Base-by-base conservation (phyloP, 1,140 invertebrate species). In the Drosophila sp. region DNA sequence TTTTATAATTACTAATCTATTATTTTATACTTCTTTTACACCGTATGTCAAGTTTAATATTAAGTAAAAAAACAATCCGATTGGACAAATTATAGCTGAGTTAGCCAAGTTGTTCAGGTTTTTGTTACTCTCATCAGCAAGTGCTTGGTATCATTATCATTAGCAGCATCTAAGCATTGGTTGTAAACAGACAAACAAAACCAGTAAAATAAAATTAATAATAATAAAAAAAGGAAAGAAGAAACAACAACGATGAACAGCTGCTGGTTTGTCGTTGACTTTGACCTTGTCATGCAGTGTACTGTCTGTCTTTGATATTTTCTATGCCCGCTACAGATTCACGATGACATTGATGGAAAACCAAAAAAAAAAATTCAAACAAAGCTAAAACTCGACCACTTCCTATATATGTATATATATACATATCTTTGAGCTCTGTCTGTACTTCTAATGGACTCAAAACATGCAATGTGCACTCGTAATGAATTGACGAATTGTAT, bases 261-360 rank as follows among this genome's bases (percentile, higher is more conserved):
- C 34, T 50, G 66, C 64, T 59, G 27, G 61, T 75, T 82, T 4
- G 77, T 66, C 59, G 72, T 72, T 69, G 40, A 61, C 66, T 72
- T 69, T 84, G 80, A 83, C 80, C 80, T 83, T 83, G 80, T 45
- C 6, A 72, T 65, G 45, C 75, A 74, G 69, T 80, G 58, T 63
- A 75, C 48, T 50, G 50, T 58, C 69, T 75, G 48, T 53, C 13
- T 51, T 29, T 16, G 8, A 25, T 64, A 50, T 63, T 51, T 66
- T 59, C 40, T 53, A 25, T 51, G 36, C 48, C 45, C 36, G 43
- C 36, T 56, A 36, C 51, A 43, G 62, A 65, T 67, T 53, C 40
- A 38, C 45, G 34, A 29, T 80, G 78, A 80, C 74, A 82, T 71
- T 71, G 67, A 78, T 78, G 76, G 14, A 62, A 78, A 82, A 83